These are phyloP conservation scores for Danio albolineatus DNA, from an alignment of 2,797 vertebrate genomes.

Conservation along the genomic window DNA sequence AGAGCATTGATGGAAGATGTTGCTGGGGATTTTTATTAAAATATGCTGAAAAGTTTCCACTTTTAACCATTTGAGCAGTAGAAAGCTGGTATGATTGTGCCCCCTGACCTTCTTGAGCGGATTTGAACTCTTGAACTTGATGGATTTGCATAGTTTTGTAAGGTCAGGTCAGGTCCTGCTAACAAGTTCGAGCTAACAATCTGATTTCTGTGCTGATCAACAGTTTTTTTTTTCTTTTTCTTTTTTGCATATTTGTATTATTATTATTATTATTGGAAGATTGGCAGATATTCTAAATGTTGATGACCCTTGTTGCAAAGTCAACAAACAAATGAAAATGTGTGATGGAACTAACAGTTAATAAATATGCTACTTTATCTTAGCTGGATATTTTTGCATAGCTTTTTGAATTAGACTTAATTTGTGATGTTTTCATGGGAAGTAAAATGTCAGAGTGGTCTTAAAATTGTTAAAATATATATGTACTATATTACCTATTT, in stretches of 20 bases:
- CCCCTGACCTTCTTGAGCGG: neutral
- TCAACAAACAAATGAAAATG: neutral
- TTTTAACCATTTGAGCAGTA: neutral
- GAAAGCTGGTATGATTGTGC: neutral
- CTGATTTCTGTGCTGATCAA: neutral
- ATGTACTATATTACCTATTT: too few species aligned
- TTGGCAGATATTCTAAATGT: neutral
- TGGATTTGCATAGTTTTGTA: neutral
- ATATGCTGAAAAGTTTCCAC: neutral
- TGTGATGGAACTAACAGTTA: neutral
- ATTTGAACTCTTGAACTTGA: neutral
- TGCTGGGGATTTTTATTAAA: neutral
- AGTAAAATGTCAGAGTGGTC: neutral
- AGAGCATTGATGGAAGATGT: constrained; percentile 11
- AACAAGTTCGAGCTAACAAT: neutral
- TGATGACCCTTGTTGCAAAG: neutral
- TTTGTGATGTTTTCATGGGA: neutral
- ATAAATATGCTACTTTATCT: neutral
- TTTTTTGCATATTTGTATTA: too few species aligned
- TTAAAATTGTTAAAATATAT: neutral
- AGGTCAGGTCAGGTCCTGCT: neutral
- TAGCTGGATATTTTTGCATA: neutral
- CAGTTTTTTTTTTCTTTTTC: too few species aligned
- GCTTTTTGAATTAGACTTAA: neutral
- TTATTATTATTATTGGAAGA: too few species aligned